A percentile compares a stretch with the other conserved stretches of the same genome.
phyloP scores from a whole-genome alignment of 1,140 invertebrate species.

The Caerostris extrusa region DNA sequence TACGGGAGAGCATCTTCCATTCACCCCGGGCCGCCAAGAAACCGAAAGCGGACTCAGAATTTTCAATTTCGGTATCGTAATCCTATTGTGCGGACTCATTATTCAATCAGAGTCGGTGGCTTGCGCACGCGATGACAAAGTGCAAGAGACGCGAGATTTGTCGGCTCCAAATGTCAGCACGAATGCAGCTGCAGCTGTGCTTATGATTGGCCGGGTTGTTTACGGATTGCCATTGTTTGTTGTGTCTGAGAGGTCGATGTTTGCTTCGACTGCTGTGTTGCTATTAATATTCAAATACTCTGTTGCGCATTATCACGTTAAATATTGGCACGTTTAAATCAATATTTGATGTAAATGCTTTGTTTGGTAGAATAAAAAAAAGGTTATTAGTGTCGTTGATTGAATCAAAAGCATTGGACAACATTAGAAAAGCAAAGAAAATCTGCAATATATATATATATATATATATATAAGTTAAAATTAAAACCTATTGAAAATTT shows the following conservation, averaged over 20 bases:
- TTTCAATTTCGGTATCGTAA: conserved; percentile 62
- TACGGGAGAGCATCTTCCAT: conserved; percentile 6
- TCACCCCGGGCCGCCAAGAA: conserved; percentile 32
- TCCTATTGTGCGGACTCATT: conserved; percentile 24
- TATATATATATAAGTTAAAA: too few relatives aligned
- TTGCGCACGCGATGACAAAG: conserved; percentile 42
- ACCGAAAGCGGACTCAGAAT: conserved; percentile 15
- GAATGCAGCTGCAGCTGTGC: not conserved
- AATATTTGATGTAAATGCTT: too few relatives aligned
- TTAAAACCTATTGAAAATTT: too few relatives aligned
- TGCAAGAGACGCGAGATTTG: conserved; percentile 9
- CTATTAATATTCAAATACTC: too few relatives aligned
- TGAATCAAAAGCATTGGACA: too few relatives aligned
- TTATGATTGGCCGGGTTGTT: not conserved
- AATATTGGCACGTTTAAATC: too few relatives aligned
- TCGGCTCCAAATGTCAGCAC: conserved; percentile 14
- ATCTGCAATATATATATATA: too few relatives aligned
- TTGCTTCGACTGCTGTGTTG: too few relatives aligned
- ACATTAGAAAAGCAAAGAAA: too few relatives aligned
- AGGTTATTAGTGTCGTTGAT: too few relatives aligned
- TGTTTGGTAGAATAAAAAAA: too few relatives aligned
- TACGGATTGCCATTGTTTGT: conserved; percentile 29
- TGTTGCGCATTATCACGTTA: too few relatives aligned
- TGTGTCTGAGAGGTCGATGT: conserved; percentile 2
- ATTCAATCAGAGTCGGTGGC: not conserved